phyloP scores from a whole-genome alignment of 1,140 invertebrate species.

The Drosophila serrata region DNA sequence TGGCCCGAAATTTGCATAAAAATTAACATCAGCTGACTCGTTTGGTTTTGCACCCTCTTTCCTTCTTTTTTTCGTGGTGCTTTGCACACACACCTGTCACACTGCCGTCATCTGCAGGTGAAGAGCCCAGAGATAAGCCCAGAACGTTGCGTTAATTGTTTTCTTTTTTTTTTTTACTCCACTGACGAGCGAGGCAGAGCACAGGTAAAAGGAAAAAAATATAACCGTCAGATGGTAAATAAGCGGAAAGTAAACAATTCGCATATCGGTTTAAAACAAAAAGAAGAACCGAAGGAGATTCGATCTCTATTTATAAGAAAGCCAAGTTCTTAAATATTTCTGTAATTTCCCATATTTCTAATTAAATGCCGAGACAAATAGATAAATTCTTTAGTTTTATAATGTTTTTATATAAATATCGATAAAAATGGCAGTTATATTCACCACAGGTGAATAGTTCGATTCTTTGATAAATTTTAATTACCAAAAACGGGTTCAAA shows the following conservation, averaged over 20 bases:
- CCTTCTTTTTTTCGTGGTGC: conserved; percentile 2
- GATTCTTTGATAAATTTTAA: not conserved
- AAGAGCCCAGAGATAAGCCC: conserved; percentile 29
- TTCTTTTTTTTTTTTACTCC: conserved; percentile 7
- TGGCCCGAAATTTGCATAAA: conserved; percentile 24
- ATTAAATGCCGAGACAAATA: not conserved
- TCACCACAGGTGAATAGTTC: too few relatives aligned
- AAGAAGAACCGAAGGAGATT: not conserved
- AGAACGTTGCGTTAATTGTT: conserved; percentile 38
- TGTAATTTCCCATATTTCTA: not conserved
- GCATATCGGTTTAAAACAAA: conserved; percentile 3
- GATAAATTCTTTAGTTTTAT: not conserved
- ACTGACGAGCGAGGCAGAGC: conserved; percentile 20
- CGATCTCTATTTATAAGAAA: not conserved
- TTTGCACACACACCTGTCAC: conserved; percentile 45
- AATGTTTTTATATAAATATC: not conserved
- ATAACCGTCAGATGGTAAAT: conserved; percentile 35
- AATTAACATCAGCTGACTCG: conserved; percentile 73
- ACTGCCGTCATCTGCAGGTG: conserved; percentile 29
- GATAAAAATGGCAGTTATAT: not conserved
- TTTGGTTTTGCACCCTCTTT: conserved; percentile 17
- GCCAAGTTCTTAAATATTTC: not conserved
- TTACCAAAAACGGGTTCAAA: not conserved
- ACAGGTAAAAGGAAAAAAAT: conserved; percentile 5
- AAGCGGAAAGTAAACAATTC: conserved; percentile 29